phyloP scores from a whole-genome alignment of 2,113 vertebrate genomes.

The Anser cygnoides region DNA sequence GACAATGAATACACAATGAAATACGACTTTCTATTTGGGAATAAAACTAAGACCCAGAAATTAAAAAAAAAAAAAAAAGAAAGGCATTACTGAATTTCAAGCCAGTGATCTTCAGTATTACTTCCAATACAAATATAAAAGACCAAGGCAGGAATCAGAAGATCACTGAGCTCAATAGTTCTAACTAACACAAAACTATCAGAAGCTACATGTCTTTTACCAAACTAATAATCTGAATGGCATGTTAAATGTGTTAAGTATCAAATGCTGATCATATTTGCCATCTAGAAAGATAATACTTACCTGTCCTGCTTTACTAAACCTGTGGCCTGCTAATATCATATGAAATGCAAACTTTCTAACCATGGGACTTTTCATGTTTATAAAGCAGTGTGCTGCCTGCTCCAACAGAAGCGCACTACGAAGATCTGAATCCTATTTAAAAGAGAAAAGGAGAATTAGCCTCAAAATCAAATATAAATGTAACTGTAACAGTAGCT shows the following conservation, averaged over 20 bases:
- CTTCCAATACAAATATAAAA: neutral
- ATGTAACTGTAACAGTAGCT: neutral
- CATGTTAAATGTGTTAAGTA: neutral
- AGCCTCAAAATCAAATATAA: neutral
- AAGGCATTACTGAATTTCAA: neutral
- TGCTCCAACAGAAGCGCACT: conserved; percentile 96
- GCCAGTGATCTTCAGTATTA: neutral
- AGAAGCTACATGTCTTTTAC: neutral
- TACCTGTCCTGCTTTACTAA: conserved; percentile 98
- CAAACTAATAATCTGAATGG: neutral
- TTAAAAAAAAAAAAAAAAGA: neutral
- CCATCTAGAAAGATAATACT: neutral
- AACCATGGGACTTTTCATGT: conserved; percentile 97
- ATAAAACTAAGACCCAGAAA: neutral
- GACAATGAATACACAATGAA: neutral
- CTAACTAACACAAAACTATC: neutral
- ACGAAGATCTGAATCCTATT: conserved; percentile 95
- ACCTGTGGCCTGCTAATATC: conserved; percentile 96
- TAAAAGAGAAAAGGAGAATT: conserved; percentile 29
- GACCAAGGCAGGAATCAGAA: neutral
- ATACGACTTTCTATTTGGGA: neutral
- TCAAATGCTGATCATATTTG: neutral
- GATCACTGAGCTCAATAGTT: neutral
- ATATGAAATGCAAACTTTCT: conserved; percentile 99
- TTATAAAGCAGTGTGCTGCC: conserved; percentile 96